Percentiles rank a stretch among this genome's conserved stretches.
Conservation (phyloP, 2,113 vertebrate genomes). For the crab-eating macaque (Macaca fascicularis) region T2T-MFA8v1.1 NC_088376.1:77499001-77499500, state of each 20-base stretch:
- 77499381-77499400: background rate
- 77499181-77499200: background rate
- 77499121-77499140: background rate
- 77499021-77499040: background rate
- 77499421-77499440: background rate
- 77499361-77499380: background rate
- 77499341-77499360: background rate
- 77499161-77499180: background rate
- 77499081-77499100: background rate
- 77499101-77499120: background rate
- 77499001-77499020: background rate
- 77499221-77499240: background rate
- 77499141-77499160: background rate
- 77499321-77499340: background rate
- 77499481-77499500: background rate
- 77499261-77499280: background rate
- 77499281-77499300: background rate
- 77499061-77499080: background rate
- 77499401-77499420: background rate
- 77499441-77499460: background rate
- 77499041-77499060: background rate
- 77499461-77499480: background rate
- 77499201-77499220: accelerated
- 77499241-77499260: background rate
- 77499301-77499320: background rate